Evolutionary conservation across 2,888 invertebrate genomes (phyloP).

Genomic region (Mystacides longicornis): DNA sequence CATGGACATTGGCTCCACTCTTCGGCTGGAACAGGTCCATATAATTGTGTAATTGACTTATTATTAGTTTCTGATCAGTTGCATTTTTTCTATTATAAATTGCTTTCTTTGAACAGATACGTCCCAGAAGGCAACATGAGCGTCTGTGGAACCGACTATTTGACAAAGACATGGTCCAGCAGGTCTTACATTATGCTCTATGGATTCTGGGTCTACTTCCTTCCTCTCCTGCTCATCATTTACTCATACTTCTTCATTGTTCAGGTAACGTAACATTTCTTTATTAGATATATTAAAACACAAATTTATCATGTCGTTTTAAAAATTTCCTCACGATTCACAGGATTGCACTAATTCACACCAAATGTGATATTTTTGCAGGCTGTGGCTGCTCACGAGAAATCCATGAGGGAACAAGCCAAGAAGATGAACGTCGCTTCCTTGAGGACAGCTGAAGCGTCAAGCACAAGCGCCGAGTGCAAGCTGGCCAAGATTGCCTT

Average conservation of each 20-base stretch:
- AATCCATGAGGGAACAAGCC: constrained; percentile 53
- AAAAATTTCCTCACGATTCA: too few relatives aligned
- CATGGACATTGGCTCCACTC: constrained; percentile 78
- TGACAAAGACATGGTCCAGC: constrained; percentile 67
- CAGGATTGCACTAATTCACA: too few relatives aligned
- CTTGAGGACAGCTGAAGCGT: constrained; percentile 44
- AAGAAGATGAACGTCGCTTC: constrained; percentile 60
- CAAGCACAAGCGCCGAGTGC: constrained; percentile 47
- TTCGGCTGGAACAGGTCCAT: constrained; percentile 79
- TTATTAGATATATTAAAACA: too few relatives aligned
- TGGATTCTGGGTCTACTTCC: constrained; percentile 67
- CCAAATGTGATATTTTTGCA: constrained; percentile 27
- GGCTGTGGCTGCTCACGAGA: constrained; percentile 51
- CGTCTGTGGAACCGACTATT: constrained; percentile 85
- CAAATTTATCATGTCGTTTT: too few relatives aligned
- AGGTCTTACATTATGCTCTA: constrained; percentile 74
- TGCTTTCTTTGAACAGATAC: constrained; percentile 48
- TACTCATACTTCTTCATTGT: constrained; percentile 86
- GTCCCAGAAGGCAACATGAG: constrained; percentile 93
- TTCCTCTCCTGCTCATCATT: constrained; percentile 71
- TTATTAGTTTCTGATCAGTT: too few relatives aligned
- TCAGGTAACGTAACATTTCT: constrained; percentile 49
- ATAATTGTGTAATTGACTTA: not conserved
- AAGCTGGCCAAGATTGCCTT: constrained; percentile 67
- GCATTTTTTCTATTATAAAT: not conserved